Evolutionary conservation across 2,797 vertebrate species (phyloP).

Genomic region (Helicolenus hilgendorfi): DNA sequence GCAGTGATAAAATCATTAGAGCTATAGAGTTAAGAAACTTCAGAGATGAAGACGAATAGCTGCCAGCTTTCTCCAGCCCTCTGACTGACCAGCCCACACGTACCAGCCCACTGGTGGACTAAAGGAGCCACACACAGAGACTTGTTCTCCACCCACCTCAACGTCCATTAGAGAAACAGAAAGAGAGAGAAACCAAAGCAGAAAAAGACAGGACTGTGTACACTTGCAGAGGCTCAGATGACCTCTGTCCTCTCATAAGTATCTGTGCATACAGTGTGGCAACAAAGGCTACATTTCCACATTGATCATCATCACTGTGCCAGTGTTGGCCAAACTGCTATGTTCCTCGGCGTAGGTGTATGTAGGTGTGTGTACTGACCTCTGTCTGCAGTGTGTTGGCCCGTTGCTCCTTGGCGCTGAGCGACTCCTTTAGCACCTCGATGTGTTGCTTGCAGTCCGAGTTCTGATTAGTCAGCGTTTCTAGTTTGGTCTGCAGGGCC

Average conservation of each 20-base stretch:
- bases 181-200: conserved; percentile 6
- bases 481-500: conserved; percentile 98
- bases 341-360: background rate
- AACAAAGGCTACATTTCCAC: background rate
- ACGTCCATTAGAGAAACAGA: conserved; percentile 4
- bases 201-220: conserved; percentile 5
- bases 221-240: background rate
- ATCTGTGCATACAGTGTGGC: background rate
- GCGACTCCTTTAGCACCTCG: conserved; percentile 98
- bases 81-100: conserved; percentile 59
- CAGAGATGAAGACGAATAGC: conserved; percentile 78
- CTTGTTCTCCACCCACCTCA: conserved; percentile 48
- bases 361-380: conserved; percentile 85
- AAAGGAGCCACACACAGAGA: conserved; percentile 52
- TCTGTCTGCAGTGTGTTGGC: conserved; percentile 98
- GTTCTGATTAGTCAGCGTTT: conserved; percentile 99
- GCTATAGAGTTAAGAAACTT: conserved; percentile 71
- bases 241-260: background rate
- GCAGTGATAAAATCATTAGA: conserved; percentile 86
- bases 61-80: conserved; percentile 71
- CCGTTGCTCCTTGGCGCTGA: conserved; percentile 98
- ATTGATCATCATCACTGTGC: background rate
- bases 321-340: background rate
- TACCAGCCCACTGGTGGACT: conserved; percentile 41
- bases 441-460: conserved; percentile 99